Conservation (phyloP, 2,888 invertebrate species). For the Norana najaformis region DNA sequence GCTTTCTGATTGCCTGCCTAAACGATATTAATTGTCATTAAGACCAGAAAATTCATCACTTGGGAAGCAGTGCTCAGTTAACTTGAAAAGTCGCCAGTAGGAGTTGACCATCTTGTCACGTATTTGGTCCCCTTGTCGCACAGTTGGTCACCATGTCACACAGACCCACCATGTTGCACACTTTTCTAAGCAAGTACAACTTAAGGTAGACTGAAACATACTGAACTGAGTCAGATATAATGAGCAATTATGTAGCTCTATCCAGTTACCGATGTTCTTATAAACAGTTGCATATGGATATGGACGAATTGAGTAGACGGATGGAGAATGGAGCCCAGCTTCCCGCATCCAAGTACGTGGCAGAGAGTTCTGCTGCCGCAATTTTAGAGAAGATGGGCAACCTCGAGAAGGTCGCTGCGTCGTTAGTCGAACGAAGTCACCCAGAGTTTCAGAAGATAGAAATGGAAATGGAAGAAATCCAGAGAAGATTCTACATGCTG, state of each 20-base stretch:
- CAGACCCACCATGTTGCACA: no score
- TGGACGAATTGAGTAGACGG: neutral
- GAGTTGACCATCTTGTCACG: conserved; percentile 63
- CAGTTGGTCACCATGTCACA: no score
- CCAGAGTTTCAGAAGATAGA: neutral
- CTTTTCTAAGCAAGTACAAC: neutral
- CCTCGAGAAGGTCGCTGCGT: neutral
- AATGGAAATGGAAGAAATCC: neutral
- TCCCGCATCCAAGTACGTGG: neutral
- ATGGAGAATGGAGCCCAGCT: neutral
- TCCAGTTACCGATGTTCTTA: neutral
- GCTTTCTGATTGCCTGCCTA: no score
- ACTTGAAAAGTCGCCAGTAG: no score
- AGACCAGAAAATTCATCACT: no score
- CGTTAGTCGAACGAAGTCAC: neutral
- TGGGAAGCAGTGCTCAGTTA: no score
- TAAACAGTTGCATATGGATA: conserved; percentile 4
- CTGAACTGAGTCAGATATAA: neutral
- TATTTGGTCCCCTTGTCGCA: conserved; percentile 48
- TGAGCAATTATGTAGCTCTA: neutral
- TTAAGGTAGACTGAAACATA: neutral
- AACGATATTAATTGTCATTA: conserved; percentile 64
- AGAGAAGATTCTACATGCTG: neutral
- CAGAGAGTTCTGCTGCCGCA: neutral
- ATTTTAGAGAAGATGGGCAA: neutral